Evolutionary conservation across 2,797 vertebrate genomes (phyloP).

Genomic region (Catharus ustulatus): DNA sequence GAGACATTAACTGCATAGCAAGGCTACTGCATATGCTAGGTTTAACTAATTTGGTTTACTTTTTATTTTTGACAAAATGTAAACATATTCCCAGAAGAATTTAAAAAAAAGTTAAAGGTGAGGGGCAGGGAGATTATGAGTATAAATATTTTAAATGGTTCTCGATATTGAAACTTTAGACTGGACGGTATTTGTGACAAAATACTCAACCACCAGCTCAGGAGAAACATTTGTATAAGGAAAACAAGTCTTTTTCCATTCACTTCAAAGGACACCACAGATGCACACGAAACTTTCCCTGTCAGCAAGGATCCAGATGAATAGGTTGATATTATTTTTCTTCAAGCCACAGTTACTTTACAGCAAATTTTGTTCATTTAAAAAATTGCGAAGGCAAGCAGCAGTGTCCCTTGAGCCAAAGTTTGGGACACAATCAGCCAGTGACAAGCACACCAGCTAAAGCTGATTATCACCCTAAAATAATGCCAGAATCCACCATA

Average conservation of each 20-base stretch:
- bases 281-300: neutral
- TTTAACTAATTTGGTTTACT: neutral
- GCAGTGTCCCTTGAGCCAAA: neutral
- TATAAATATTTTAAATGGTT: neutral
- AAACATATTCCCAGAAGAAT: neutral
- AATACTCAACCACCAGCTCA: neutral
- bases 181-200: neutral
- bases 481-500: neutral
- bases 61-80: neutral
- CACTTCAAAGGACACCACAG: neutral
- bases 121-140: neutral
- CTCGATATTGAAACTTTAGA: neutral
- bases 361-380: neutral
- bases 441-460: neutral
- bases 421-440: neutral
- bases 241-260: neutral
- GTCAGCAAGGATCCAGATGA: neutral
- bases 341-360: neutral
- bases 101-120: fast-evolving
- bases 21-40: neutral
- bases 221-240: neutral
- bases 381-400: neutral
- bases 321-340: neutral
- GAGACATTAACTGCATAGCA: neutral
- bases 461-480: neutral